phyloP scores from a whole-genome alignment of 2,113 vertebrate genomes.

The Eubucco bourcierii region DNA sequence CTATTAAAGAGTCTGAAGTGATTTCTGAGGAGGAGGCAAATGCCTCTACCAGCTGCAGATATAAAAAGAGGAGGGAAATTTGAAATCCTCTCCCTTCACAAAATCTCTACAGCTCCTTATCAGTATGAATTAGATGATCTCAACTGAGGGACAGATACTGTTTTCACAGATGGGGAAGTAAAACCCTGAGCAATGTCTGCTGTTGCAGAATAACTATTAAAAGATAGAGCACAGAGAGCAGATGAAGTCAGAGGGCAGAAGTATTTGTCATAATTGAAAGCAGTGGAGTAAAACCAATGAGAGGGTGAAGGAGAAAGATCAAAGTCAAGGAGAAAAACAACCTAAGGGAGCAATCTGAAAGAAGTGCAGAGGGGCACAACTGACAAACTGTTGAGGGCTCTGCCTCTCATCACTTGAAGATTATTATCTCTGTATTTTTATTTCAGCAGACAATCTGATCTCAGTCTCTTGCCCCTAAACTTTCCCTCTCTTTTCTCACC shows the following conservation, averaged over 20 bases:
- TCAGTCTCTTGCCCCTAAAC: background rate
- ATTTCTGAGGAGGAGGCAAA: conserved; percentile 19
- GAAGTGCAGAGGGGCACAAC: background rate
- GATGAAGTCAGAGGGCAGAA: background rate
- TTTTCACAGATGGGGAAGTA: background rate
- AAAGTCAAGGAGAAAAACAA: background rate
- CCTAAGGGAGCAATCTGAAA: background rate
- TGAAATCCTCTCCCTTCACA: background rate
- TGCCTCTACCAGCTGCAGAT: conserved; percentile 21
- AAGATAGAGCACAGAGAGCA: background rate
- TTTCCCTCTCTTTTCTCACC: conserved; percentile 75
- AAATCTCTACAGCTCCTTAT: background rate
- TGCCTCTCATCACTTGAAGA: background rate
- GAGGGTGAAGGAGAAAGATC: background rate
- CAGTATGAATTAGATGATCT: background rate
- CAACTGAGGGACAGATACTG: background rate
- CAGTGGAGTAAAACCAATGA: background rate
- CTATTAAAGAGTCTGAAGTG: background rate
- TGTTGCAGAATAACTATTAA: background rate
- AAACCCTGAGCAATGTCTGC: background rate
- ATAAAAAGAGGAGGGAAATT: conserved; percentile 50
- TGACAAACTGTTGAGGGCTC: background rate
- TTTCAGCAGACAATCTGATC: background rate
- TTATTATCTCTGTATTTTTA: background rate
- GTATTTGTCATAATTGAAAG: background rate